Conservation (phyloP, 2,888 invertebrate genomes). For the Ophraella communa region DNA sequence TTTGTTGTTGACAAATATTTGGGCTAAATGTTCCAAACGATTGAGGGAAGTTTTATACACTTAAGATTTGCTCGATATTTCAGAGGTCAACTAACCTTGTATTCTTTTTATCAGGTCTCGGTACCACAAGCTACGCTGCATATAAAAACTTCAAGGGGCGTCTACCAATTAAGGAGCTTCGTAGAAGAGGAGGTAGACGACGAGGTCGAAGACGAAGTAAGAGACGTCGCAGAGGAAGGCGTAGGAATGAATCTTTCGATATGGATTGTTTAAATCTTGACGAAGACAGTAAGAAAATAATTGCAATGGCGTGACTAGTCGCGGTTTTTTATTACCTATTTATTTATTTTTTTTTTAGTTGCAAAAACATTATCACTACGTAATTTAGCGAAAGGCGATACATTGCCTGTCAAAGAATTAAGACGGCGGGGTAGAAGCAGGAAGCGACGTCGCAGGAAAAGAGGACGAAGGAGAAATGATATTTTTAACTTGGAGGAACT, state of each 20-base stretch:
- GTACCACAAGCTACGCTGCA: neutral
- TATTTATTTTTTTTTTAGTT: neutral
- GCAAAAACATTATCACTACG: neutral
- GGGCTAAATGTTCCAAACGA: no score
- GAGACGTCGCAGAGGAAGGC: neutral
- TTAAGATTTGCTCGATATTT: no score
- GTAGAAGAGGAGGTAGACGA: neutral
- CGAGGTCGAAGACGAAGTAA: neutral
- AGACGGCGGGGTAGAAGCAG: slow-evolving; percentile 3
- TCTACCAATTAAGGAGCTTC: neutral
- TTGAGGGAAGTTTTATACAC: no score
- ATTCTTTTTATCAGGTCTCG: neutral
- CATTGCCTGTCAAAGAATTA: neutral
- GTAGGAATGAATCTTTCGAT: neutral
- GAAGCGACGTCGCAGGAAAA: slow-evolving; percentile 1
- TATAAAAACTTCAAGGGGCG: neutral
- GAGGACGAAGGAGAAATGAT: slow-evolving; percentile 2
- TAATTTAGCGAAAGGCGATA: neutral
- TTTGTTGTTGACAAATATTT: no score
- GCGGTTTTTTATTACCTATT: no score
- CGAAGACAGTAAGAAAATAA: neutral
- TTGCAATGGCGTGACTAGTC: no score
- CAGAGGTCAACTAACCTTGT: neutral
- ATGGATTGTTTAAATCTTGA: neutral
- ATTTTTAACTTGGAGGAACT: neutral